A percentile compares a stretch with the other conserved stretches of the same genome.
These are phyloP conservation scores for Drosophila lacertosa DNA, from an alignment of 1,140 invertebrate genomes.

Conservation along the genomic window DNA sequence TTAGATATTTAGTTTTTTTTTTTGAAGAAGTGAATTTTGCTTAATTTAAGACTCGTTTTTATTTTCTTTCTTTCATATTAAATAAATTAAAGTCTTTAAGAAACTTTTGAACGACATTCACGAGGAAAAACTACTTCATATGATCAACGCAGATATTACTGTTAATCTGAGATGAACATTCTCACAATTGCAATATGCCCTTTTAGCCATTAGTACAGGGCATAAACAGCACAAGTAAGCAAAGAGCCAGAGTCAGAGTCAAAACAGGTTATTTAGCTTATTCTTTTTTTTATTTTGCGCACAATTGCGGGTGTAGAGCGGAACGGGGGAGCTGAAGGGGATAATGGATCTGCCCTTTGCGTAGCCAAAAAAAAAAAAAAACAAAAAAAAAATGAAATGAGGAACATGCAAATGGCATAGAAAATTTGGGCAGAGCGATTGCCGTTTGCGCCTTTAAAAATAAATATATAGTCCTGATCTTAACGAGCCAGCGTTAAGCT, in stretches of 20 bases:
- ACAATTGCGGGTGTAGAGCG: constrained; percentile 14
- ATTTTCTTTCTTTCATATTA: too few relatives aligned
- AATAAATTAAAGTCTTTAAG: too few relatives aligned
- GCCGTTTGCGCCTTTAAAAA: constrained; percentile 24
- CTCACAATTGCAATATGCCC: neutral
- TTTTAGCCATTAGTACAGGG: neutral
- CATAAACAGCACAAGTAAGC: constrained; percentile 43
- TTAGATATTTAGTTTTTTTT: too few relatives aligned
- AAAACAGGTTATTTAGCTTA: constrained; percentile 41
- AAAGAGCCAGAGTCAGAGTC: constrained; percentile 20
- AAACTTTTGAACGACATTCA: too few relatives aligned
- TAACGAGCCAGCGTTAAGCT: constrained; percentile 17
- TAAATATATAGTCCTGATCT: neutral
- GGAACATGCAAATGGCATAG: constrained; percentile 42
- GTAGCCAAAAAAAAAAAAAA: constrained; percentile 8
- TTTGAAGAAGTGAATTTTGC: too few relatives aligned
- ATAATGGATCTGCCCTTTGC: constrained; percentile 25
- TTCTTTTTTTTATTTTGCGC: constrained; percentile 23
- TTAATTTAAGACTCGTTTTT: too few relatives aligned
- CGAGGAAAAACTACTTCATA: too few relatives aligned
- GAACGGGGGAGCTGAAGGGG: neutral
- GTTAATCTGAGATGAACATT: too few relatives aligned
- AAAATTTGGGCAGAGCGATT: constrained; percentile 42
- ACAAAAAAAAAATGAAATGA: neutral
- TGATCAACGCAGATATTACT: too few relatives aligned